These are phyloP conservation scores for Agrotis ipsilon DNA, from an alignment of 2,888 invertebrate species.

Conservation along the genomic window DNA sequence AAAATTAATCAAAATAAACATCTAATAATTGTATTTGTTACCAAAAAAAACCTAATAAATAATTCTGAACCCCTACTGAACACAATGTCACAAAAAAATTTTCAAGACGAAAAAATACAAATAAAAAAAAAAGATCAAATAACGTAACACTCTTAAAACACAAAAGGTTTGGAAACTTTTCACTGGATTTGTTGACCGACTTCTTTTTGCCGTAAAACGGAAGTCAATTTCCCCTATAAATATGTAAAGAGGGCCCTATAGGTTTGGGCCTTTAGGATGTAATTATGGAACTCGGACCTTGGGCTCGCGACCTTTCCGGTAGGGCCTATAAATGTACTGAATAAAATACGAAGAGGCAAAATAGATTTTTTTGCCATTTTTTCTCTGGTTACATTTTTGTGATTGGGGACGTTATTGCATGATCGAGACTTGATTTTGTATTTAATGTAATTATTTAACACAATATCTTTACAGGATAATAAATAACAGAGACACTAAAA, in stretches of 20 bases:
- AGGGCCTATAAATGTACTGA: slow-evolving; percentile 61
- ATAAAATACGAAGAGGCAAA: slow-evolving; percentile 63
- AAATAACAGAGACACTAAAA: no score
- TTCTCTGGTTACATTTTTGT: slow-evolving; percentile 7
- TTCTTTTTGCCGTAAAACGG: slow-evolving; percentile 60
- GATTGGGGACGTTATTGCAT: background rate
- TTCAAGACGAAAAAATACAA: slow-evolving; percentile 1
- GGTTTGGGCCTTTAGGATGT: slow-evolving; percentile 61
- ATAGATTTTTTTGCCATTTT: slow-evolving; percentile 46
- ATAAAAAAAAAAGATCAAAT: slow-evolving; percentile 52
- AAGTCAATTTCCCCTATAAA: slow-evolving; percentile 69
- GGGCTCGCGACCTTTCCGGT: slow-evolving; percentile 59
- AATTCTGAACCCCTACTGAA: background rate
- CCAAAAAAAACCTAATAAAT: background rate
- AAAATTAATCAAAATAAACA: background rate
- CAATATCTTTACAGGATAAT: no score
- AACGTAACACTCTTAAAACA: slow-evolving; percentile 13
- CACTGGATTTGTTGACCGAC: slow-evolving; percentile 51
- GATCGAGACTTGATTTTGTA: background rate
- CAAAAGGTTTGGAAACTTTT: slow-evolving; percentile 54
- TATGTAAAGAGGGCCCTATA: slow-evolving; percentile 63
- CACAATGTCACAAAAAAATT: background rate
- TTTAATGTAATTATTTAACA: slow-evolving; percentile 3
- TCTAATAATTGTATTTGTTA: background rate
- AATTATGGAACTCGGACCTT: slow-evolving; percentile 65